Evolutionary conservation across 35 echinoderm and acorn worm species (phyloP), one percentile per base, ranked within the genome.

Genomic region (Ophiothrix spiculata): DNA sequence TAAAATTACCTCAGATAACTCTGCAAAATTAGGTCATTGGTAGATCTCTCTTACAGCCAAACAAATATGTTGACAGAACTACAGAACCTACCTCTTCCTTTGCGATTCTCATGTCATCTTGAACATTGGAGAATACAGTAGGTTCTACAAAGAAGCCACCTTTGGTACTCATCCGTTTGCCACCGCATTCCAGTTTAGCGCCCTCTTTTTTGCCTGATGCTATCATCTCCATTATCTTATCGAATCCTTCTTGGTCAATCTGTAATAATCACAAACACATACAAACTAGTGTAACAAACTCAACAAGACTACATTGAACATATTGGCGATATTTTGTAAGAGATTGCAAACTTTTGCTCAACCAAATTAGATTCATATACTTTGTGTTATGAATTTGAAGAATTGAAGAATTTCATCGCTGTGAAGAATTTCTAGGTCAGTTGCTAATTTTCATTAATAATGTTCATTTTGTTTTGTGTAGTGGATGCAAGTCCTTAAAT

Each of bases 61-160:
- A 37, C 6, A 12, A 75, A 75, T 33, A 1, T 75, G 3, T 31
- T 31, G 19, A 31, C 35, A 4, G 8, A 4, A 33, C 19, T 6
- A 19, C 21, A 80, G 38, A 80, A 12, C 4, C 41, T 83, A 83
- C 80, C 80, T 89, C 87, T 83, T 89, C 80, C 36, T 76, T 37
- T 39, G 78, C 87, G 45, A 89, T 63, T 37, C 80, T 83, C 79
- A 89, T 89, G 15, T 78, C 77, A 83, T 89, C 64, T 21, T 37
- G 56, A 13, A 83, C 80, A 78, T 84, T 83, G 29, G 75, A 90
- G 45, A 90, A 90, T 13, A 84, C 80, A 33, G 80, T 84, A 0
- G 80, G 45, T 84, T 81, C 35, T 25, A 84, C 39, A 40, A 90
- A 76, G 25, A 84, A 76, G 10, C 63, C 81, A 34, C 63, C 33